Evolutionary conservation across 2,888 invertebrate species (phyloP).

Genomic region (Colletes collaris): DNA sequence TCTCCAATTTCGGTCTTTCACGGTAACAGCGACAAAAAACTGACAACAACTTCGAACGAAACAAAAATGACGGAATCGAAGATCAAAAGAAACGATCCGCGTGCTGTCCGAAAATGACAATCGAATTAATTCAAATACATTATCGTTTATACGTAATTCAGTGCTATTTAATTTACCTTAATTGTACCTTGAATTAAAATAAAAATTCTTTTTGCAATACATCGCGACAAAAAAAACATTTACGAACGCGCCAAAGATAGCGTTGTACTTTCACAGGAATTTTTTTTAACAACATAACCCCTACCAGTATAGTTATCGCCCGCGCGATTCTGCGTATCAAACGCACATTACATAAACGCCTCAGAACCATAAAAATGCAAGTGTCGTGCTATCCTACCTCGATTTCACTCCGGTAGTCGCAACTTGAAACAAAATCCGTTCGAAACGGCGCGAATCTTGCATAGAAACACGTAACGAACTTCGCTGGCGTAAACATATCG

Average conservation of each 20-base stretch:
- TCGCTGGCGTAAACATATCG: no score
- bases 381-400: not conserved
- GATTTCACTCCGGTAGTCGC: conserved; percentile 4
- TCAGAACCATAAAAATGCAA: conserved; percentile 7
- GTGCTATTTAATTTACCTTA: no score
- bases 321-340: not conserved
- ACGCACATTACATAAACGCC: conserved; percentile 9
- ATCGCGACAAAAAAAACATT: no score
- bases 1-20: no score
- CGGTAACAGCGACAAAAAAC: not conserved
- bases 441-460: no score
- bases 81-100: not conserved
- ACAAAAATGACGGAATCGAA: not conserved
- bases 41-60: not conserved
- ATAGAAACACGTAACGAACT: no score
- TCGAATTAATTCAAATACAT: no score
- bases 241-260: no score
- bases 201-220: no score
- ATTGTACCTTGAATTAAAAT: no score
- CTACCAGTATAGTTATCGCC: not conserved
- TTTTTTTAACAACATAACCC: not conserved
- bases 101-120: not conserved
- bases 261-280: not conserved
- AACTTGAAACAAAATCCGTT: not conserved
- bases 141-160: no score